Evolutionary conservation across 2,888 invertebrate species (phyloP).

Genomic region (Trichopria drosophilae): DNA sequence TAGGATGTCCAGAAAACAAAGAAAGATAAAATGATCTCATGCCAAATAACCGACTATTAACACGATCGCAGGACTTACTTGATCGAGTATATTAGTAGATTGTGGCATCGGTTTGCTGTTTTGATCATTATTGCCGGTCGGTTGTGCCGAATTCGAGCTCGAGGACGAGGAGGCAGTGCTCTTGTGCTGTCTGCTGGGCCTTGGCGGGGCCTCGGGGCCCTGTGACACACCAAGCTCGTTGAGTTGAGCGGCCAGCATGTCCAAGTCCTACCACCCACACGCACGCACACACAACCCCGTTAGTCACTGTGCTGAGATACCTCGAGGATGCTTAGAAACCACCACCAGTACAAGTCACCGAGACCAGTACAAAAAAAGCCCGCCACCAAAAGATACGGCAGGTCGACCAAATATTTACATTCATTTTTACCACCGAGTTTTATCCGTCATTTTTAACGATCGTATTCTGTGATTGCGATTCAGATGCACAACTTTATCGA

Average conservation of each 20-base stretch:
- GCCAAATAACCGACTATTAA: slow-evolving; percentile 27
- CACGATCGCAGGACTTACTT: slow-evolving; percentile 46
- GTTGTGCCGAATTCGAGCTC: slow-evolving; percentile 47
- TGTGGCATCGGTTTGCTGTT: slow-evolving; percentile 56
- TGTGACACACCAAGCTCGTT: slow-evolving; percentile 86
- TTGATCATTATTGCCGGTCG: slow-evolving; percentile 49
- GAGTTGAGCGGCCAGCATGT: slow-evolving; percentile 92
- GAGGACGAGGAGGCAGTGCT: slow-evolving; percentile 47
- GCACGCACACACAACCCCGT: slow-evolving; percentile 53
- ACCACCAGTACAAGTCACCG: too few relatives aligned
- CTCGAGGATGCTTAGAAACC: slow-evolving; percentile 29
- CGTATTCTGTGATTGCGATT: too few relatives aligned
- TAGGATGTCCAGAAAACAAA: too few relatives aligned
- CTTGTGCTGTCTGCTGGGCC: slow-evolving; percentile 58
- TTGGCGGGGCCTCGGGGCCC: slow-evolving; percentile 72
- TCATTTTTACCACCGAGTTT: too few relatives aligned
- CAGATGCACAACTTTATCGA: too few relatives aligned
- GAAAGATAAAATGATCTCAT: too few relatives aligned
- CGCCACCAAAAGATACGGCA: too few relatives aligned
- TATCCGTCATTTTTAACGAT: too few relatives aligned
- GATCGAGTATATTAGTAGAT: slow-evolving; percentile 54
- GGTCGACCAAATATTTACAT: too few relatives aligned
- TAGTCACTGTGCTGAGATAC: slow-evolving; percentile 49
- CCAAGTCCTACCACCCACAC: slow-evolving; percentile 79
- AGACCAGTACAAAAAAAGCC: too few relatives aligned